Evolutionary conservation across 2,888 invertebrate species (phyloP).

Genomic region (Zelleria hepariella): DNA sequence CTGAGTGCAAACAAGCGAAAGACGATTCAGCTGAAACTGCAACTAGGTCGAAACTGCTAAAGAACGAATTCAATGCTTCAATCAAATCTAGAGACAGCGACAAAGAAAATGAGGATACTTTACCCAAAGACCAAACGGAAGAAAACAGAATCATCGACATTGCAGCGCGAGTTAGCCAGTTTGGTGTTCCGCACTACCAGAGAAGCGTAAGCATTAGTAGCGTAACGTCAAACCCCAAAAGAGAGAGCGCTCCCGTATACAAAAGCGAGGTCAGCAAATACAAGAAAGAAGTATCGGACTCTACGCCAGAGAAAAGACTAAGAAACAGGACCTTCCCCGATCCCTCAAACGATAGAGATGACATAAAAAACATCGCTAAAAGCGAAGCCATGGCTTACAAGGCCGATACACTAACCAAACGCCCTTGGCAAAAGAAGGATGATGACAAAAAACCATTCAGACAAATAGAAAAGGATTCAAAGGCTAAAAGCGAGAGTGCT

Average conservation of each 20-base stretch:
- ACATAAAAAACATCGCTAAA: slow-evolving; percentile 55
- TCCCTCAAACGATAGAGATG: slow-evolving; percentile 60
- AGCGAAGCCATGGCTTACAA: slow-evolving; percentile 53
- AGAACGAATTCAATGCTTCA: slow-evolving; percentile 65
- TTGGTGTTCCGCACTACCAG: slow-evolving; percentile 49
- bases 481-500: slow-evolving; percentile 51
- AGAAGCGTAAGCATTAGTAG: slow-evolving; percentile 59
- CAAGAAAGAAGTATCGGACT: slow-evolving; percentile 66
- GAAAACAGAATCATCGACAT: slow-evolving; percentile 57
- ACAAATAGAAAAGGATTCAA: slow-evolving; percentile 29
- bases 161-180: slow-evolving; percentile 57
- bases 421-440: slow-evolving; percentile 55
- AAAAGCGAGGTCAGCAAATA: slow-evolving; percentile 61
- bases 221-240: slow-evolving; percentile 42
- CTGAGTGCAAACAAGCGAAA: slow-evolving; percentile 48
- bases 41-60: slow-evolving; percentile 44
- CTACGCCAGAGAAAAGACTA: slow-evolving; percentile 62
- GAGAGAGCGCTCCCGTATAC: slow-evolving; percentile 56
- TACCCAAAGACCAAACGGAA: slow-evolving; percentile 31
- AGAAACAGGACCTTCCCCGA: slow-evolving; percentile 66
- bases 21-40: slow-evolving; percentile 38
- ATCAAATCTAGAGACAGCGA: slow-evolving; percentile 78
- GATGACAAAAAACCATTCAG: slow-evolving; percentile 39
- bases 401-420: slow-evolving; percentile 57
- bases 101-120: slow-evolving; percentile 76